Conservation (phyloP, 92 coral and sea anemone genomes). For the Umimayanthus chanpuru region DNA sequence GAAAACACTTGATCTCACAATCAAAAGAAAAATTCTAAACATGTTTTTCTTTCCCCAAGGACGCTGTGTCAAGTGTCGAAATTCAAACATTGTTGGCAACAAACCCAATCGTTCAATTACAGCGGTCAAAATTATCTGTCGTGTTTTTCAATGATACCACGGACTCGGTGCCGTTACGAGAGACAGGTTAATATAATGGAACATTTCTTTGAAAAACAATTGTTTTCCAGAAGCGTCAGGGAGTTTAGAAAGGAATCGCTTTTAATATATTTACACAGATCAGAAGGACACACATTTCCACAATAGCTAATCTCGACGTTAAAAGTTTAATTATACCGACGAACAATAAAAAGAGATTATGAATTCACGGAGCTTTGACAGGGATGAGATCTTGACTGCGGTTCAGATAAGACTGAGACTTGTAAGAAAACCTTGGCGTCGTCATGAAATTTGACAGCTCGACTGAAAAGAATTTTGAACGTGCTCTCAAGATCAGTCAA, state of each 20-base stretch:
- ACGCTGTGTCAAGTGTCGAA: neutral
- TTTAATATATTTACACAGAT: neutral
- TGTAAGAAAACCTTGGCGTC: neutral
- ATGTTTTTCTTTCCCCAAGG: neutral
- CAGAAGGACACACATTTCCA: neutral
- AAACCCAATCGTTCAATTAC: neutral
- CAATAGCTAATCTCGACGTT: neutral
- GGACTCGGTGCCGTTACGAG: neutral
- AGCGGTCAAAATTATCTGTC: neutral
- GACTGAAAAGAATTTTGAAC: neutral
- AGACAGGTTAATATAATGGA: neutral
- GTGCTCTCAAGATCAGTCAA: neutral
- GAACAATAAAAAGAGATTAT: neutral
- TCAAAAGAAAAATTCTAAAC: neutral
- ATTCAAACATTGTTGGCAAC: neutral
- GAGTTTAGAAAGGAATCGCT: too few species aligned
- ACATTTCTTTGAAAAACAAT: too few species aligned
- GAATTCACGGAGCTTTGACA: neutral
- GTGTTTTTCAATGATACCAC: neutral
- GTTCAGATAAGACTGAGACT: neutral
- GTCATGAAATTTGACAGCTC: constrained; percentile 15
- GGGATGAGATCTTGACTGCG: neutral
- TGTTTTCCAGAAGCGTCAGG: neutral
- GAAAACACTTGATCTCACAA: neutral
- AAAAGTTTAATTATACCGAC: neutral